These are phyloP conservation scores for Gorsachius magnificus DNA, from an alignment of 2,797 vertebrate species.

Conservation along the genomic window DNA sequence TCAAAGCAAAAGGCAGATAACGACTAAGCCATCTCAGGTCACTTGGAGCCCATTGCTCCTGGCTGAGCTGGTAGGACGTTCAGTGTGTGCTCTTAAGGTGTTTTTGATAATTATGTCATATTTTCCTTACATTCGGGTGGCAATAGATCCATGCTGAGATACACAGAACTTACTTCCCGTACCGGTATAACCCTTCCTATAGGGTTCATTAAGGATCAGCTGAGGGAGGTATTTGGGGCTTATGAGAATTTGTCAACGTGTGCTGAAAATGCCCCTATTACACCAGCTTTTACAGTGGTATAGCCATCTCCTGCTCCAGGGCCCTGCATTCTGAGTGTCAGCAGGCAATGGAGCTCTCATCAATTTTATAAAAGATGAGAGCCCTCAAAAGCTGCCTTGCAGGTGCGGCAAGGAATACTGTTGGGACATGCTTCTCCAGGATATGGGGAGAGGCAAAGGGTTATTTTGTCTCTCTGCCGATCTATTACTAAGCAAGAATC, in stretches of 20 bases:
- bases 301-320: background rate
- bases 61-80: background rate
- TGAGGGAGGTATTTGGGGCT: background rate
- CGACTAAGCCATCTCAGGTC: background rate
- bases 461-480: background rate
- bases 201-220: background rate
- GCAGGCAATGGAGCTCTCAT: background rate
- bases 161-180: background rate
- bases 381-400: background rate
- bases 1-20: conserved; percentile 23
- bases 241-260: background rate
- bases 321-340: fast-evolving
- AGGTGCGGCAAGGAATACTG: background rate
- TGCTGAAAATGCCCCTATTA: background rate
- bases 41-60: background rate
- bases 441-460: fast-evolving
- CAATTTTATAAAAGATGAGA: background rate
- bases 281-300: background rate
- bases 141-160: background rate
- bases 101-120: background rate
- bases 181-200: background rate
- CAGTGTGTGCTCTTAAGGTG: background rate
- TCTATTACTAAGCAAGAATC: background rate
- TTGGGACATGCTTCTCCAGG: background rate
- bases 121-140: background rate